Evolutionary conservation across 1,140 invertebrate species (phyloP), one percentile per base, ranked within the genome.

Genomic region (Sycobia sp.): DNA sequence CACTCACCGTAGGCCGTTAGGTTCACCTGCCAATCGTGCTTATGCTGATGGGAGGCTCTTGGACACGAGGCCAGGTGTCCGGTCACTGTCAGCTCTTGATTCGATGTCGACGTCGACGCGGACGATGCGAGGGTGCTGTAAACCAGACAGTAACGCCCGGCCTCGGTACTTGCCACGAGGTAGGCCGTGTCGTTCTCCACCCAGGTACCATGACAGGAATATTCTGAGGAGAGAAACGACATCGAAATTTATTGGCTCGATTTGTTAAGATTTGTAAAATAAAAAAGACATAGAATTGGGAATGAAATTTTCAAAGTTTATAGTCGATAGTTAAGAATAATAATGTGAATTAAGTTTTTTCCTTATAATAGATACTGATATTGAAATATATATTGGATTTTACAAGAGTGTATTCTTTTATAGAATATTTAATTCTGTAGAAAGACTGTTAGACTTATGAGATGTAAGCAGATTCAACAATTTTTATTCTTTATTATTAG

Each of bases 141-240:
- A 59, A 80, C 76, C 62, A 80, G 74, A 68, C 78, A 80, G 66
- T 79, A 79, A 62, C 78, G 74, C 44, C 73, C 76, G 23, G 72
- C 71, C 27, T 80, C 82, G 14, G 81, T 84, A 23, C 84, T 85
- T 16, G 87, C 85, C 27, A 90, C 87, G 25, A 89, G 80, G 71
- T 86, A 89, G 46, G 83, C 84, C n/a, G 85, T 86, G 43, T 83
- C 85, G 69, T 89, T 87, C 62, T 88, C 87, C 66, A 85, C 78
- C 88, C 88, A 90, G 50, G 81, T 85, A 32, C 87, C 88, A 69
- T 89, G 87, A 71, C 88, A 90, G 4, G 82, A 82, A 73, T 88
- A 89, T 29, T 83, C 88, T 89, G 76, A 9, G 76, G 80, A 68
- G 11, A 46, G 1, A 50, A 32, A 11, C n/a, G n/a, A n/a, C n/a